A percentile compares a stretch with the other conserved stretches of the same genome.
phyloP scores from a whole-genome alignment of 1,140 invertebrate species.

The Leptinotarsa defecta region DNA sequence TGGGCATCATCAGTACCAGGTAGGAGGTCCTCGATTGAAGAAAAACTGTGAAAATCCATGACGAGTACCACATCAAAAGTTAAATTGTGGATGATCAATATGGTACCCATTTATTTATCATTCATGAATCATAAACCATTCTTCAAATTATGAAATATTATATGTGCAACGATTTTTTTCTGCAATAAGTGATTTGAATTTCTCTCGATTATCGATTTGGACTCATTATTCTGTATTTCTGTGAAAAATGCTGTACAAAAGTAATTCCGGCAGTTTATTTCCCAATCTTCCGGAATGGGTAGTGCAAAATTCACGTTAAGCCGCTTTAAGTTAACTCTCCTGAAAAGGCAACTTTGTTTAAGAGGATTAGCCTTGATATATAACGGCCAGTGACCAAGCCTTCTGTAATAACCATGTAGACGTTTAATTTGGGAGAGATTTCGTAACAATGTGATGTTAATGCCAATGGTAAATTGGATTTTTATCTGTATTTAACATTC shows the following conservation, averaged over 20 bases:
- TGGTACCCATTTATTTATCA: no score
- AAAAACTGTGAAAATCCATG: no score
- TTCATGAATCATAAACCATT: no score
- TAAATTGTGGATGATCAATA: no score
- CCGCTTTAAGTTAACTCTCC: conserved; percentile 44
- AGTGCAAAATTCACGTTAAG: conserved; percentile 39
- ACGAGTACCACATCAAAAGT: no score
- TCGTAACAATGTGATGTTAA: conserved; percentile 35
- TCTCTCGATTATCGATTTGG: no score
- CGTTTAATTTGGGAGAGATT: conserved; percentile 41
- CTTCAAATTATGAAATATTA: no score
- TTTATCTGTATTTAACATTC: conserved; percentile 9
- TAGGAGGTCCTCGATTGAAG: no score
- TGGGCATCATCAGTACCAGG: no score
- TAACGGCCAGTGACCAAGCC: conserved; percentile 41
- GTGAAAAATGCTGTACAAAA: conserved; percentile 21
- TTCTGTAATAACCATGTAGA: conserved; percentile 37
- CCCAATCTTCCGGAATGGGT: conserved; percentile 38
- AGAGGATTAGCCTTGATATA: conserved; percentile 48
- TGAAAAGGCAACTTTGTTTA: conserved; percentile 49
- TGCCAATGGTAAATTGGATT: conserved; percentile 11
- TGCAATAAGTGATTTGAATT: no score
- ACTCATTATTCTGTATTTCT: no score
- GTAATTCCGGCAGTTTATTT: conserved; percentile 36
- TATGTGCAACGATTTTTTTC: no score